Base-by-base conservation (phyloP, 64 coral and sea anemone species). In the Trachythela sp. region DNA sequence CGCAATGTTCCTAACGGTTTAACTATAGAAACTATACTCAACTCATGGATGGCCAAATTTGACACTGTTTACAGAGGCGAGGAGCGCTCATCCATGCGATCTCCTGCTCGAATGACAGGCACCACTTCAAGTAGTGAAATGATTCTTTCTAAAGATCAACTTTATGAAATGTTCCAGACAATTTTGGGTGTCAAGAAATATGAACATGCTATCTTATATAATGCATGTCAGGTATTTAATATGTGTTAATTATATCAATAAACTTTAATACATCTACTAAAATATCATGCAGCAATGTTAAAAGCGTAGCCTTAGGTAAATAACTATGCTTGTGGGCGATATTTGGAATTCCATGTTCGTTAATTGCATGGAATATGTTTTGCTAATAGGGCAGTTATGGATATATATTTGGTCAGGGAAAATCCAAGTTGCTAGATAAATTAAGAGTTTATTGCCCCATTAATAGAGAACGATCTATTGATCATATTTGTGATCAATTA, bases 81-180 rank as follows among this genome's bases (percentile, higher is more conserved):
- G 42, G 95, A 97, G 20, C 93, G 88, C 6, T 92, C 88, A 40
- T 91, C 15, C 31, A 39, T 80, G 38, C 75, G 88, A 40, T 89
- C 93, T 13, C 83, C 93, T 15, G 88, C 90, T 22, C 86, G 93
- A 43, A 94, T 94, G 31, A 59, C 91, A 0, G 88, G 92, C 0
- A 86, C 93, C 0, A 89, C 93, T 45, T 83, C 93, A 0, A 92
- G 93, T 0, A 80, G 75, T 39, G 95, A 98, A 86, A 72, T 94
- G 29, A 98, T 98, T 59, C 91, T 98, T 58, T 98, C 95, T 9
- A 98, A 98, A 84, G 95, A 98, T 48, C 95, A 98, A 51, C 91
- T 98, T 15, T 98, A 94, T 37, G 95, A 98, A 88, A 98, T 98
- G 95, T 98, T 98, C 64, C 95, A 93, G 70, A 91, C 91, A 17